Conservation (phyloP, 2,888 invertebrate genomes). For the Drosophila macrothrix region DNA sequence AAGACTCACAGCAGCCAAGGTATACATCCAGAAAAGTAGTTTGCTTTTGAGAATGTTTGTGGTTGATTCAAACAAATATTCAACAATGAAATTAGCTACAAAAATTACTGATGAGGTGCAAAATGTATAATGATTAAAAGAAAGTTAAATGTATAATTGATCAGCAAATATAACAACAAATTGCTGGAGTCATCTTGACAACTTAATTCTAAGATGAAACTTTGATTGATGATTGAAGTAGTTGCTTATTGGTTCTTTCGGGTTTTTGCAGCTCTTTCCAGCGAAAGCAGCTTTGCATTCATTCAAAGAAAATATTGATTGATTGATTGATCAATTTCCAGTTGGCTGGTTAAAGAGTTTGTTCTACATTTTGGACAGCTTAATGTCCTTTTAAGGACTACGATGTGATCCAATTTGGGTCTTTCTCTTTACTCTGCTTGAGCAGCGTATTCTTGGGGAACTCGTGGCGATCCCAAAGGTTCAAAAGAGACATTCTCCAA, state of each 20-base stretch:
- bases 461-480: background rate
- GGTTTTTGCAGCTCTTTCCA: background rate
- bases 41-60: background rate
- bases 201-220: background rate
- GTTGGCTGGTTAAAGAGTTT: background rate
- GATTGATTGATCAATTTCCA: background rate
- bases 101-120: background rate
- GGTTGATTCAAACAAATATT: background rate
- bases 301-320: accelerated
- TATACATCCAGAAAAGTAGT: background rate
- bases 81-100: background rate
- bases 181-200: background rate
- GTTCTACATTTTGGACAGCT: background rate
- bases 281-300: background rate
- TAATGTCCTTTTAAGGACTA: background rate
- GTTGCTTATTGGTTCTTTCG: background rate
- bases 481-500: no score
- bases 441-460: background rate
- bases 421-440: background rate
- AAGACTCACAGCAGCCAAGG: background rate
- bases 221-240: background rate
- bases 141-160: background rate
- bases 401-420: background rate
- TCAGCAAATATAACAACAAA: background rate
- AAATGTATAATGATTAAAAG: no score